A percentile compares a stretch with the other conserved stretches of the same genome.
Evolutionary conservation across 2,113 vertebrate species (phyloP).

Genomic region (Odocoileus hemionus): DNA sequence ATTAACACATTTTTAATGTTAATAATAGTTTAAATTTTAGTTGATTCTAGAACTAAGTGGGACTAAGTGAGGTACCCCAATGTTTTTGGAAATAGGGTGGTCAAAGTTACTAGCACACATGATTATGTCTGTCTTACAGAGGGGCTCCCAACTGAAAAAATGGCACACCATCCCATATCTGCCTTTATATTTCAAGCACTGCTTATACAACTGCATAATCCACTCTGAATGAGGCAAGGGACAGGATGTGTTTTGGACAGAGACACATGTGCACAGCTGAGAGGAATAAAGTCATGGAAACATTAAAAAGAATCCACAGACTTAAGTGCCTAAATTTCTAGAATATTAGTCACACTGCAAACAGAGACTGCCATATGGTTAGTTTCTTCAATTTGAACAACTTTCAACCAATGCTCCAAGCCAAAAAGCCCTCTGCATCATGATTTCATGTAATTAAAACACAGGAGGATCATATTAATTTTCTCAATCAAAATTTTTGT

Average conservation of each 20-base stretch:
- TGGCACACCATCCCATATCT: neutral
- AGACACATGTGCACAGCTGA: constrained; percentile 31
- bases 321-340: constrained; percentile 40
- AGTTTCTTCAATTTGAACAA: constrained; percentile 57
- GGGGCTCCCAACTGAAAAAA: neutral
- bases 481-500: constrained; percentile 40
- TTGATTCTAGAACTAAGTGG: neutral
- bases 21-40: neutral
- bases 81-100: neutral
- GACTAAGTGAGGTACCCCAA: neutral
- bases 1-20: neutral
- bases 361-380: constrained; percentile 51
- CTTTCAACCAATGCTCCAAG: constrained; percentile 37
- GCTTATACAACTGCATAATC: constrained; percentile 34
- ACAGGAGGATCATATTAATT: constrained; percentile 38
- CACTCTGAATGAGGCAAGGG: neutral
- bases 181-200: neutral
- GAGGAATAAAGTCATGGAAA: constrained; percentile 37
- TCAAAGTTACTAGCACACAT: neutral
- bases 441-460: constrained; percentile 64
- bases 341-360: constrained; percentile 53
- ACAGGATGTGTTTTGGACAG: constrained; percentile 23
- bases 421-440: constrained; percentile 35
- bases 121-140: neutral
- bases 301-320: constrained; percentile 33